Evolutionary conservation across 2,113 vertebrate genomes (phyloP).

Genomic region (Corythoichthys intestinalis): DNA sequence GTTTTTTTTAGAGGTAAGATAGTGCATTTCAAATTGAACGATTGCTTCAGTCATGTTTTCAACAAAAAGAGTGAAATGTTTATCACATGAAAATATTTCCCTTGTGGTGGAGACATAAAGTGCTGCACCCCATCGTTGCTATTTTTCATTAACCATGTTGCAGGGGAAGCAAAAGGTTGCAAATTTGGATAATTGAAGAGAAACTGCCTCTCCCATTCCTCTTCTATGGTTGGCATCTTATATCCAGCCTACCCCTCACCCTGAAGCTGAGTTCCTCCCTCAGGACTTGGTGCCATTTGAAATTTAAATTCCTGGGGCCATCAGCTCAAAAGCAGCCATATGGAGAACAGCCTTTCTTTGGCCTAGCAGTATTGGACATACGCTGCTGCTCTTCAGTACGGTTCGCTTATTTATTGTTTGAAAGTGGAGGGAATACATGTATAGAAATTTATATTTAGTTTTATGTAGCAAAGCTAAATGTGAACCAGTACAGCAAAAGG

Average conservation of each 20-base stretch:
- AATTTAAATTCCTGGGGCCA: constrained; percentile 59
- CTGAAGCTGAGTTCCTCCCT: constrained; percentile 55
- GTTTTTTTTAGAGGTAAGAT: background rate
- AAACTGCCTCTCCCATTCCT: constrained; percentile 24
- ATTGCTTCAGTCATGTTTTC: background rate
- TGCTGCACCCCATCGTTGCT: background rate
- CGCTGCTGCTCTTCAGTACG: constrained; percentile 27
- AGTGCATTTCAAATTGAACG: background rate
- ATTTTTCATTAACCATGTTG: background rate
- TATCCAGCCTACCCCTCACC: constrained; percentile 51
- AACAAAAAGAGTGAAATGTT: background rate
- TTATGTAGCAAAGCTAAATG: too few species aligned
- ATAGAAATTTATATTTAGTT: background rate
- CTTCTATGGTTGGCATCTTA: constrained; percentile 38
- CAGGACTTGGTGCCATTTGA: constrained; percentile 57
- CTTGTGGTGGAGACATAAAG: background rate
- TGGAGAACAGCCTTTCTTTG: constrained; percentile 49
- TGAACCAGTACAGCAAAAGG: too few species aligned
- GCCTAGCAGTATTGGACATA: constrained; percentile 26
- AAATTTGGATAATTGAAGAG: constrained; percentile 8
- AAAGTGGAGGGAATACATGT: background rate
- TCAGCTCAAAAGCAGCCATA: constrained; percentile 54
- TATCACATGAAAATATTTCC: background rate
- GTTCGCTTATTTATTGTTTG: constrained; percentile 8
- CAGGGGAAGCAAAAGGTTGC: constrained; percentile 12